phyloP scores from a whole-genome alignment of 64 coral and sea anemone genomes.

The Astreopora myriophthalma region DNA sequence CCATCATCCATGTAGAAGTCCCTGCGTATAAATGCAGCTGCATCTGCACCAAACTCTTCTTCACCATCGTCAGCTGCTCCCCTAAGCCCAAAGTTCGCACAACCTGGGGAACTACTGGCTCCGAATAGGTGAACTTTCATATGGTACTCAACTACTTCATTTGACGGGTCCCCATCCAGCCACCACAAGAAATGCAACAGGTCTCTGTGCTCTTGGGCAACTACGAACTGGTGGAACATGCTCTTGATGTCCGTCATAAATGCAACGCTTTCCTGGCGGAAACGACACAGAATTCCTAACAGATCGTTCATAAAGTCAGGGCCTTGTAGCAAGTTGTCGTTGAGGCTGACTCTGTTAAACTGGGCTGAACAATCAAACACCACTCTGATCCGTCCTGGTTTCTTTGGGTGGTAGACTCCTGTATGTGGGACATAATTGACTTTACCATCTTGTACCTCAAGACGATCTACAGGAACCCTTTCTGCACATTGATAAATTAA shows the following conservation, averaged over 20 bases:
- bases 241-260: not conserved
- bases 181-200: not conserved
- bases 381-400: not conserved
- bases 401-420: conserved; percentile 33
- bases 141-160: conserved; percentile 8
- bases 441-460: conserved; percentile 28
- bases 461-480: too few relatives aligned
- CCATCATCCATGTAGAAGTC: conserved; percentile 26
- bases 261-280: not conserved
- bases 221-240: conserved; percentile 1
- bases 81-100: conserved; percentile 13
- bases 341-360: not conserved
- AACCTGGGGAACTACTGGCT: conserved; percentile 7
- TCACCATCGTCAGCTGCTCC: conserved; percentile 23
- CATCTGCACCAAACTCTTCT: conserved; percentile 22
- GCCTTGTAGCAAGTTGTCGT: conserved; percentile 16
- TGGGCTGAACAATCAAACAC: conserved; percentile 16
- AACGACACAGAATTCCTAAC: not conserved
- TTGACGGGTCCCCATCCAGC: conserved; percentile 8
- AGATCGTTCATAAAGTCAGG: conserved; percentile 37
- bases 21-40: conserved; percentile 10
- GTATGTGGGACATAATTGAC: conserved; percentile 34
- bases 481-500: conserved; percentile 43
- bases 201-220: not conserved
- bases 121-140: not conserved